Evolutionary conservation across 2,888 invertebrate species (phyloP), one percentile per base, ranked within the genome.

Genomic region (Spodoptera littoralis): DNA sequence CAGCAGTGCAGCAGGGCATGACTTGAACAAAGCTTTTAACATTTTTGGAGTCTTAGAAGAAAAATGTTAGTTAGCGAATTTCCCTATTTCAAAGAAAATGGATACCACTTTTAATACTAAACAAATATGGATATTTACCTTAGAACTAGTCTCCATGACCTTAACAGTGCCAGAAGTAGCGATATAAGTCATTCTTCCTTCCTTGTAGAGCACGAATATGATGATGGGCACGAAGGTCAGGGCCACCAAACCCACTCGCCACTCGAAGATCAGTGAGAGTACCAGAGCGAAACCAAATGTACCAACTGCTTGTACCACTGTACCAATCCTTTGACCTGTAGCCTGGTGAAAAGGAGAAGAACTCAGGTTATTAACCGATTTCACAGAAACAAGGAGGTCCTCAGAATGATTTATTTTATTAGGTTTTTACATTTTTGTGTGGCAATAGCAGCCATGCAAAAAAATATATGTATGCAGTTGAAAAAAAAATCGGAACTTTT

Each of bases 251-350:
- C 97, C 97, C 41, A 98, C 92, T 78, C 96, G 95, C 96, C 97
- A 97, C 87, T 97, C 96, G 85, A 96, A 97, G 80, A 95, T 96
- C 88, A 97, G 92, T 0, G 97, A 95, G 0, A 97, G 87, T 0
- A 94, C 95, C 30, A 97, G 88, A 4, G 96, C 96, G 18, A 97
- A 90, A 0, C 94, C 83, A 13, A 98, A 92, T 0, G 97, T 97
- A 1, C 97, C 96, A 4, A 97, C 73, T 0, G 97, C 96, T 88
- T 97, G 97, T 0, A 97, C 88, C 45, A 98, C 96, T 22, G 97
- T 96, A 8, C 97, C 97, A 59, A 98, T 96, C 67, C 97, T 95
- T 90, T 97, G 97, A 13, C 97, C 98, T 3, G 97, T 97, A 4
- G 97, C 97, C 97, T 97, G 83, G 8, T 44, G 59, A 3, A 36